Conservation (phyloP, 2,888 invertebrate genomes). For the Drosophila antonietae region DNA sequence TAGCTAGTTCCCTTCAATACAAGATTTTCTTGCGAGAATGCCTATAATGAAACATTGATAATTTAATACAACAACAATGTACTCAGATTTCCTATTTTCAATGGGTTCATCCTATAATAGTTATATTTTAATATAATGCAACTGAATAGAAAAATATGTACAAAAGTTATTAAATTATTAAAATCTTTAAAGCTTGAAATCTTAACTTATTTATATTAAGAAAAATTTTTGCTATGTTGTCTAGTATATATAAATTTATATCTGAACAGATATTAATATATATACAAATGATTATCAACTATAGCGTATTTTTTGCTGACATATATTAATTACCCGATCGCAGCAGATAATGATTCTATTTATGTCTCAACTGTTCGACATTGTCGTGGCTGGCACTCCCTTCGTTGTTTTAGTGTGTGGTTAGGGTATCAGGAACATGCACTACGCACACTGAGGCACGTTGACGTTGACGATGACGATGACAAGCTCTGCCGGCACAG, state of each 20-base stretch:
- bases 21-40: background rate
- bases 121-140: no score
- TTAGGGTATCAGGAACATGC: constrained; percentile 26
- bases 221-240: background rate
- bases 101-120: no score
- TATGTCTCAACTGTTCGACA: background rate
- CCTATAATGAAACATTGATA: background rate
- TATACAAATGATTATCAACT: no score
- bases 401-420: accelerated
- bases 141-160: no score
- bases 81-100: no score
- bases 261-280: no score
- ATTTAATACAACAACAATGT: no score
- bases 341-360: background rate
- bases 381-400: background rate
- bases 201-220: background rate
- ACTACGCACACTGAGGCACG: constrained; percentile 21
- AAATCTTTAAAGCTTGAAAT: no score
- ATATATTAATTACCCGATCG: no score
- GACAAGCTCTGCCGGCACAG: constrained; percentile 25
- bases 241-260: background rate
- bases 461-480: constrained; percentile 26
- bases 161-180: no score
- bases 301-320: no score
- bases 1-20: background rate